Evolutionary conservation across 2,113 vertebrate genomes (phyloP).

Genomic region (Actinemys pallida): DNA sequence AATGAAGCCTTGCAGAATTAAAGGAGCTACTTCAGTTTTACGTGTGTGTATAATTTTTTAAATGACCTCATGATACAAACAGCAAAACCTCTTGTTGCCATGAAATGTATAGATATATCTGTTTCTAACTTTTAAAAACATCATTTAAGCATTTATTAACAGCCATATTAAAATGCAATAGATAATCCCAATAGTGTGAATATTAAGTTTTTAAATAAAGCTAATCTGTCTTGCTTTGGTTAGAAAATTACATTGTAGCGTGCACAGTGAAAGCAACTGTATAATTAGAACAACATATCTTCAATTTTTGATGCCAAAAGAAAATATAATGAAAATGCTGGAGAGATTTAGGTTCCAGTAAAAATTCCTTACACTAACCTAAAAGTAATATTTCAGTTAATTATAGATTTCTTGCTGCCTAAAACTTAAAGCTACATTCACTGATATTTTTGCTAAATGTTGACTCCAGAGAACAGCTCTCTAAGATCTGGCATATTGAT

Average conservation of each 20-base stretch:
- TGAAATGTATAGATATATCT: conserved; percentile 49
- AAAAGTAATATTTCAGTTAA: conserved; percentile 75
- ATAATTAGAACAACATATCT: conserved; percentile 26
- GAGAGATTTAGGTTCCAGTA: conserved; percentile 46
- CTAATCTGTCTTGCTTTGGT: conserved; percentile 23
- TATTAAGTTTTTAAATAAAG: background rate
- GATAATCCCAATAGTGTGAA: conserved; percentile 39
- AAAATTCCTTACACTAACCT: conserved; percentile 39
- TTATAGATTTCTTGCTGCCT: conserved; percentile 73
- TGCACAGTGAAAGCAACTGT: conserved; percentile 24
- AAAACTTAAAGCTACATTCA: conserved; percentile 83
- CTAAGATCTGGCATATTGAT: conserved; percentile 96
- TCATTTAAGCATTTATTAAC: conserved; percentile 4
- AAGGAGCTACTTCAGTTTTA: background rate
- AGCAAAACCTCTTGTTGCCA: conserved; percentile 25
- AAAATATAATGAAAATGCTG: conserved; percentile 70
- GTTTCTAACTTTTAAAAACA: conserved; percentile 2
- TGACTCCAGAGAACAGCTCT: conserved; percentile 87
- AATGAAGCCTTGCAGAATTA: conserved; percentile 47
- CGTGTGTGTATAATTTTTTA: conserved; percentile 6
- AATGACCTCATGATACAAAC: background rate
- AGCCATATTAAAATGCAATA: conserved; percentile 45
- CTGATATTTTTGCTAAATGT: conserved; percentile 75
- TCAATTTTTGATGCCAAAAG: conserved; percentile 55
- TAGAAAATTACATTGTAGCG: conserved; percentile 43